Evolutionary conservation across 2,888 invertebrate species (phyloP).

Genomic region (Colletes collaris): DNA sequence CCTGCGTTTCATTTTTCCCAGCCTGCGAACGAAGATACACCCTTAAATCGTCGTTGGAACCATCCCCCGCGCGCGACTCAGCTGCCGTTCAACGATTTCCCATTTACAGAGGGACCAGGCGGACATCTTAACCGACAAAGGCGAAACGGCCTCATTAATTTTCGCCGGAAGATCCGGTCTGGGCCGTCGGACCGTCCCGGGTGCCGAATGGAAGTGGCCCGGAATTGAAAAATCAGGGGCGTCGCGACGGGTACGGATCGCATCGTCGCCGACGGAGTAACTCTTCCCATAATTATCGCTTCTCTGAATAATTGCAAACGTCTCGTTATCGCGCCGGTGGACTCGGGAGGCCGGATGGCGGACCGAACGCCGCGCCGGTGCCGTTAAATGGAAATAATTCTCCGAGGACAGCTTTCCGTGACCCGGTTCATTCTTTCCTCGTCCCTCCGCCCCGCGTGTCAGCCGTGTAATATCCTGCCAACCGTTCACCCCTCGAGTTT

Average conservation of each 20-base stretch:
- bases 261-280: conserved; percentile 54
- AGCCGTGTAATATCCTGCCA: conserved; percentile 37
- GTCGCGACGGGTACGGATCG: conserved; percentile 54
- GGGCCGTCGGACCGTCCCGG: neutral
- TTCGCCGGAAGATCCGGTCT: conserved; percentile 40
- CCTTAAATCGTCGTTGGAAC: too few relatives aligned
- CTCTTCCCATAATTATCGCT: conserved; percentile 65
- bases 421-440: conserved; percentile 62
- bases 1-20: too few relatives aligned
- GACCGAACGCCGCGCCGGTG: conserved; percentile 18
- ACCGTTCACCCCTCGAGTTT: conserved; percentile 23
- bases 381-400: conserved; percentile 68
- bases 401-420: conserved; percentile 63
- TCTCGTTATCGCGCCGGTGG: conserved; percentile 63
- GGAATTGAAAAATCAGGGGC: conserved; percentile 61
- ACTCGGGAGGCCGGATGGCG: conserved; percentile 20
- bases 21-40: too few relatives aligned
- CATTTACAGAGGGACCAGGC: conserved; percentile 22
- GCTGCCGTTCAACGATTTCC: conserved; percentile 18
- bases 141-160: conserved; percentile 59
- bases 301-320: conserved; percentile 64
- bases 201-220: conserved; percentile 28
- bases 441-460: conserved; percentile 26
- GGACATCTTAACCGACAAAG: conserved; percentile 30
- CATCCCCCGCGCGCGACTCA: neutral